Base-by-base conservation (phyloP, 2,113 vertebrate genomes). In the Cochlearius cochlearius region DNA sequence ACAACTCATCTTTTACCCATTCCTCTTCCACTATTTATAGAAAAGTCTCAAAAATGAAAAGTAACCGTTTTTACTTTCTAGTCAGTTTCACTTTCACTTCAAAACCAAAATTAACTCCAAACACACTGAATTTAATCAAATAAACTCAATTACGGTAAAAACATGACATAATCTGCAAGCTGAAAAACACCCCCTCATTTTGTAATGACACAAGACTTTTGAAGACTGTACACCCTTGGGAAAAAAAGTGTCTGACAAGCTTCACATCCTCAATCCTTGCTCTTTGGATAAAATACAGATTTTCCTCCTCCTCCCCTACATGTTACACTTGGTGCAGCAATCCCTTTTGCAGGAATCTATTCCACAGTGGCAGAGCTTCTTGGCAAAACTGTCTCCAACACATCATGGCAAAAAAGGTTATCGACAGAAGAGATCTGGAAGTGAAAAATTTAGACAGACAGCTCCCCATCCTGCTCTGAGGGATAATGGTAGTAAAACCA, bases 1-100 rank as follows among this genome's bases (percentile, higher is more conserved):
- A 82, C 14, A 71, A 63, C 23, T 75, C 7, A 41, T 67, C 27
- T 84, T 81, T 75, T 41, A 74, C 50, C 26, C 19, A 27, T 39
- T 90, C 20, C 16, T 84, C 27, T 92, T 53, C 23, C 20, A 50
- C 49, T 72, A 23, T 22, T 86, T n/a, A n/a, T 4, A 41, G 8
- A 38, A 56, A 79, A 49, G 15, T 34, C 34, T 75, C 43, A 45
- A 87, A 80, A 86, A 23, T 4, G 1, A 81, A 30, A 73, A 63
- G 8, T 7, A 77, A 67, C 18, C 29, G 2, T 8, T 55, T 58
- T 50, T 17, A 34, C 89, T 92, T 96, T 95, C 95, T 95, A 94
- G 6, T 96, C 94, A 96, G 97, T 96, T 97, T 96, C 96, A 97
- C 95, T 96, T 96, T 94, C 91, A 90, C 58, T 68, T 79, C 52